Evolutionary conservation across 2,797 vertebrate species (phyloP).

Genomic region (Buceros bicornis): DNA sequence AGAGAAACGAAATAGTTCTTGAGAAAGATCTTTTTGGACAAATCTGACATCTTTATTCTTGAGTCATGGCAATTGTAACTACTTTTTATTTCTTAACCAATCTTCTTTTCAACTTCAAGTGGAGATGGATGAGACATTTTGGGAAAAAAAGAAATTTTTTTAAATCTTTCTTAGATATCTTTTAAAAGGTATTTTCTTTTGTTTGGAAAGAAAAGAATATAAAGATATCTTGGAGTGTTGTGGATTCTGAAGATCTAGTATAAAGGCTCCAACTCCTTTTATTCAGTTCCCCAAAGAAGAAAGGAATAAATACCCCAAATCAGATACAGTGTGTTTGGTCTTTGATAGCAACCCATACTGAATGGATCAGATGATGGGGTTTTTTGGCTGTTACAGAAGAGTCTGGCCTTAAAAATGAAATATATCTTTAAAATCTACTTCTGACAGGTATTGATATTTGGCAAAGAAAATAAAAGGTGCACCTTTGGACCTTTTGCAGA

Average conservation of each 20-base stretch:
- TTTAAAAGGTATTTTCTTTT: neutral
- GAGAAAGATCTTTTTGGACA: neutral
- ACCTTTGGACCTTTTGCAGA: neutral
- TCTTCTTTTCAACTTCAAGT: neutral
- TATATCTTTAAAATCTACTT: neutral
- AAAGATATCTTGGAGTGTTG: neutral
- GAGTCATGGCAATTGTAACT: neutral
- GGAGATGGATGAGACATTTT: neutral
- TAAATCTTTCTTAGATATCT: neutral
- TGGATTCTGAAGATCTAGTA: neutral
- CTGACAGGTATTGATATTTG: neutral
- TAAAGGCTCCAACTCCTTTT: neutral
- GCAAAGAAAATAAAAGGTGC: neutral
- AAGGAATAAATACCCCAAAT: neutral
- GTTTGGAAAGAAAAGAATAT: neutral
- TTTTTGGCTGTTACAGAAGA: neutral
- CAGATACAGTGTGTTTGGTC: neutral
- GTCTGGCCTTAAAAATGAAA: neutral
- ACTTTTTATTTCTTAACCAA: conserved; percentile 1
- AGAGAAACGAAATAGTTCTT: neutral
- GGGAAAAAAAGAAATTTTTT: neutral
- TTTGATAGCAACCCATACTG: neutral
- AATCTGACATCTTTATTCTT: neutral
- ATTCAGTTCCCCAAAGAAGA: neutral
- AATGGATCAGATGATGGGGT: neutral